These are phyloP conservation scores for Tetramorium parvispinum DNA, from an alignment of 1,140 invertebrate genomes.

Conservation along the genomic window DNA sequence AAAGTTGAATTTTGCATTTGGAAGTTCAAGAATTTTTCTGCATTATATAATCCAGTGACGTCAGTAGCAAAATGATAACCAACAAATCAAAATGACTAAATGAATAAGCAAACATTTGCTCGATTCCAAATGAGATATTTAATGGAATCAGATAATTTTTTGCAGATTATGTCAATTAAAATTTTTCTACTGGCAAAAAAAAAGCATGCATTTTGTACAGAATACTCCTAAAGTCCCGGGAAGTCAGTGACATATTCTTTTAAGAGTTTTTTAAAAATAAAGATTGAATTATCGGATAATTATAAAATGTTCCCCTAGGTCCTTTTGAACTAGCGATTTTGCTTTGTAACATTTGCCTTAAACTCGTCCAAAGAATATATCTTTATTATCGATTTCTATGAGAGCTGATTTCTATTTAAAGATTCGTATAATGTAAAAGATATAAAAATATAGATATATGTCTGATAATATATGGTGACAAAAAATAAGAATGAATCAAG, in stretches of 20 bases:
- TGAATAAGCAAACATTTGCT: neutral
- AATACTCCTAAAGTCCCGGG: neutral
- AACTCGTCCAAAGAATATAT: constrained; percentile 8
- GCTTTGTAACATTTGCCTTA: neutral
- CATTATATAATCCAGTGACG: neutral
- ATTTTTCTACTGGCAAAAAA: constrained; percentile 8
- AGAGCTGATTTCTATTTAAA: neutral
- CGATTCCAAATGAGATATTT: neutral
- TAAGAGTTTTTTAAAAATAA: neutral
- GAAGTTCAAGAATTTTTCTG: neutral
- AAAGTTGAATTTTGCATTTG: neutral
- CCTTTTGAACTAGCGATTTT: neutral
- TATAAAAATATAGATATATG: neutral
- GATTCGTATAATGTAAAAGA: neutral
- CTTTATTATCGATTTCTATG: neutral
- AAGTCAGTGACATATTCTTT: neutral
- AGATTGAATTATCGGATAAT: neutral
- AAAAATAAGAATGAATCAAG: constrained; percentile 1
- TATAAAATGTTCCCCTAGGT: neutral
- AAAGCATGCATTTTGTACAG: neutral
- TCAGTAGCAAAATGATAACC: neutral
- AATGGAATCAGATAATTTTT: neutral
- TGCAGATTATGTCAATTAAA: constrained; percentile 17
- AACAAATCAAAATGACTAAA: neutral
- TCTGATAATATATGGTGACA: neutral